Percentiles rank a stretch among this genome's conserved stretches.
phyloP scores from a whole-genome alignment of 2,113 vertebrate species.

The Vanacampus margaritifer region DNA sequence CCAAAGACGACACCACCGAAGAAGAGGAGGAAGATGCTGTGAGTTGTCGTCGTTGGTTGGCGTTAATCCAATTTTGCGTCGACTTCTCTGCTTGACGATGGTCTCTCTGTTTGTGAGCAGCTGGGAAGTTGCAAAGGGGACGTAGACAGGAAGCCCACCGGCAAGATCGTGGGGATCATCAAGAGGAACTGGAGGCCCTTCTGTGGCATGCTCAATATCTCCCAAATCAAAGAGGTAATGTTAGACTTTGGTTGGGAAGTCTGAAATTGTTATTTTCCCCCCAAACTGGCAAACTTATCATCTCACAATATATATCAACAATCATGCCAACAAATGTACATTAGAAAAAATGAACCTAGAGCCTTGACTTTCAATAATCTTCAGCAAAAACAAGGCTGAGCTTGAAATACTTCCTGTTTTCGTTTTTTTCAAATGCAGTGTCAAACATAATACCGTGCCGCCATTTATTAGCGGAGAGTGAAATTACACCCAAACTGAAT shows the following conservation, averaged over 20 bases:
- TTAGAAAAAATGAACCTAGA: no score
- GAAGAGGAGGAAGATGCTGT: slow-evolving; percentile 77
- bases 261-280: no score
- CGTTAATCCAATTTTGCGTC: not conserved
- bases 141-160: slow-evolving; percentile 80
- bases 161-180: slow-evolving; percentile 90
- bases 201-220: slow-evolving; percentile 92
- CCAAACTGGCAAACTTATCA: no score
- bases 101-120: slow-evolving; percentile 58
- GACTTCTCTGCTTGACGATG: not conserved
- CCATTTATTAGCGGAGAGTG: no score
- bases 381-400: no score
- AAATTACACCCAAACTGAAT: no score
- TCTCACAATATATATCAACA: no score
- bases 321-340: no score
- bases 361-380: no score
- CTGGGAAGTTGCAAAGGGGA: slow-evolving; percentile 66
- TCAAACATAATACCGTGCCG: no score
- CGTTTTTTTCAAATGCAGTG: no score
- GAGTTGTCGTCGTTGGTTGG: slow-evolving; percentile 5
- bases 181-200: slow-evolving; percentile 94
- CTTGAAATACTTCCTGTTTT: no score
- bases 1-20: slow-evolving; percentile 78
- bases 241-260: not conserved
- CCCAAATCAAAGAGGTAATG: slow-evolving; percentile 90